A percentile compares a stretch with the other conserved stretches of the same genome.
These are phyloP conservation scores for Pollenia amentaria DNA, from an alignment of 2,888 invertebrate genomes.

Conservation along the genomic window DNA sequence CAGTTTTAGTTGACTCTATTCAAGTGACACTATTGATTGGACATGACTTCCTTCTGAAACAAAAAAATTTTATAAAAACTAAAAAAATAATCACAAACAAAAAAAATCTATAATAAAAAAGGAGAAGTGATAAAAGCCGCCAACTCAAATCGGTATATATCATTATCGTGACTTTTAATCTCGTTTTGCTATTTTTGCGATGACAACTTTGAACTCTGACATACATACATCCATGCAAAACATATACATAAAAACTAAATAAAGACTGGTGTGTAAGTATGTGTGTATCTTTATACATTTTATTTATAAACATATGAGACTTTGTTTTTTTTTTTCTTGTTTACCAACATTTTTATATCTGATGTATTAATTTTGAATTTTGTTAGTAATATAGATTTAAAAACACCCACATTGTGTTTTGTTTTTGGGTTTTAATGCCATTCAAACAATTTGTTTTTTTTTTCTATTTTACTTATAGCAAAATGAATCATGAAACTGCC, in stretches of 20 bases:
- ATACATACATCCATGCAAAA: slow-evolving; percentile 22
- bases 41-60: slow-evolving; percentile 62
- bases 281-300: background rate
- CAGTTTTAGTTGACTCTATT: background rate
- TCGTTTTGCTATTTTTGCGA: slow-evolving; percentile 73
- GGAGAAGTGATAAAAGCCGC: slow-evolving; percentile 56
- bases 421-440: slow-evolving; percentile 4
- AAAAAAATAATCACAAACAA: slow-evolving; percentile 13
- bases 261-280: background rate
- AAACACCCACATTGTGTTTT: slow-evolving; percentile 60
- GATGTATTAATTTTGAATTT: slow-evolving; percentile 53
- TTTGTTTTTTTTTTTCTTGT: background rate
- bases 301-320: background rate
- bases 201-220: slow-evolving; percentile 69
- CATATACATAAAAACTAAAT: no score
- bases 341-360: slow-evolving; percentile 23
- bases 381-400: slow-evolving; percentile 45
- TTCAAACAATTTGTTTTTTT: background rate
- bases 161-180: slow-evolving; percentile 77
- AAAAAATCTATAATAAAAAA: slow-evolving; percentile 51
- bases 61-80: slow-evolving; percentile 4
- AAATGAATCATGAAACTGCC: slow-evolving; percentile 61
- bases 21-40: slow-evolving; percentile 64
- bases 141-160: slow-evolving; percentile 75
- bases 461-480: slow-evolving; percentile 32